Evolutionary conservation across 2,113 vertebrate species (phyloP).

Genomic region (Misgurnus mizolepis): DNA sequence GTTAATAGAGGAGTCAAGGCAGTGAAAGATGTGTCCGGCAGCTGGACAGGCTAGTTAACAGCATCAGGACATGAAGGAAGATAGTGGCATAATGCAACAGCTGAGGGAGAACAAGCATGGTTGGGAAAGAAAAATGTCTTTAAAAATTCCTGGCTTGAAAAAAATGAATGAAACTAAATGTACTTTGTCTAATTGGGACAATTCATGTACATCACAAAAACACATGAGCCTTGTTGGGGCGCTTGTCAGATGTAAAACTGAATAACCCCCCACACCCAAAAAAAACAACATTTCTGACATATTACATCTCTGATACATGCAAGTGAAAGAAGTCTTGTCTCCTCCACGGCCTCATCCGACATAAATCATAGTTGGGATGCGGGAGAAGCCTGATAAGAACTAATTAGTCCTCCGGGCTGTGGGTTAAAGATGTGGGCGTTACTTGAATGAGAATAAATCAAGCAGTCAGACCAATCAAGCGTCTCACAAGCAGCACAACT

Average conservation of each 20-base stretch:
- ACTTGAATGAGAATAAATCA: constrained; percentile 64
- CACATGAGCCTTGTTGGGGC: no score
- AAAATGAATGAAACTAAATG: not conserved
- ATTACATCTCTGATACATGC: not conserved
- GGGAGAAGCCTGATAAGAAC: constrained; percentile 58
- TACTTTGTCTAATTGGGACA: not conserved
- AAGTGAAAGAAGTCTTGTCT: constrained; percentile 6
- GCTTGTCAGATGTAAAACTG: not conserved
- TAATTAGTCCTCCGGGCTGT: constrained; percentile 54
- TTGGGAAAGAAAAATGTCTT: not conserved
- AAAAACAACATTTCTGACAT: not conserved
- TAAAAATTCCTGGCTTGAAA: not conserved
- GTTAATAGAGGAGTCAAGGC: constrained; percentile 77
- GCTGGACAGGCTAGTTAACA: constrained; percentile 68
- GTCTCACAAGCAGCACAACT: not conserved
- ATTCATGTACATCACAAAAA: no score
- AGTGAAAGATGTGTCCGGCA: constrained; percentile 75
- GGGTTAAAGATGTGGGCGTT: constrained; percentile 60
- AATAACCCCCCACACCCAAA: not conserved
- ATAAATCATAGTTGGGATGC: constrained; percentile 54
- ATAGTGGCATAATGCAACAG: constrained; percentile 34
- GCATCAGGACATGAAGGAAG: constrained; percentile 36
- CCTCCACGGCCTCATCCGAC: not conserved
- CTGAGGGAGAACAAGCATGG: not conserved
- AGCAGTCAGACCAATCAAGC: constrained; percentile 37